Evolutionary conservation across 2,797 vertebrate species (phyloP), one percentile per base, ranked within the genome.

Genomic region (Discoglossus pictus): DNA sequence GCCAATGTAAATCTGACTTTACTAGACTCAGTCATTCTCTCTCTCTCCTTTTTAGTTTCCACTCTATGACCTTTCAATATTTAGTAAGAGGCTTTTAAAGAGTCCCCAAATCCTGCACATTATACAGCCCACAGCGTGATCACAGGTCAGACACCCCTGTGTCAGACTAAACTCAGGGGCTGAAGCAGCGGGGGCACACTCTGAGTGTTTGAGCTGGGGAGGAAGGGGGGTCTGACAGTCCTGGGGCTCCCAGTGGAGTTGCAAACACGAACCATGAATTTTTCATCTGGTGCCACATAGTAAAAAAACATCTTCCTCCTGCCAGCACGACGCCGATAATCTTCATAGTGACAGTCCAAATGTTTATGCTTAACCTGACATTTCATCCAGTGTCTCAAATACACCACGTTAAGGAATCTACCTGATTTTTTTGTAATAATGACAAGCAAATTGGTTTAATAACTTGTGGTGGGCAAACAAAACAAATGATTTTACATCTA

Each of bases 241-340:
- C 11, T 36, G 16, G 17, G 24, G 18, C 13, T 34, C 44, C 34
- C 59, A 40, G 36, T 55, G 27, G 15, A n/a, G 40, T 35, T n/a
- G 7, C 25, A 38, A 11, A 55, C 55, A 55, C 10, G 39, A 3
- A 46, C 43, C 27, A 56, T 36, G 7, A 47, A 47, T 65, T 23
- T 65, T 65, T 65, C 15, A 65, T 65, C 10, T 56, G 18, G 7
- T 44, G 15, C 13, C 34, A n/a, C 40, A 24, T 12, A 21, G 15
- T 6, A 17, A 53, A 43, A 63, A 53, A 2, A 5, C 27, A n/a
- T 18, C 39, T 65, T 42, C 39, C 40, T 65, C 51, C 15, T 54
- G 40, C n/a, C 27, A 55, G 40, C 43, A 43, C 34, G 36, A 53
- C 34, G 50, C 13, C 13, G 23, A 6, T 25, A 44, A 43, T 23